phyloP scores from a whole-genome alignment of 2,113 vertebrate species.

The Melospiza georgiana region DNA sequence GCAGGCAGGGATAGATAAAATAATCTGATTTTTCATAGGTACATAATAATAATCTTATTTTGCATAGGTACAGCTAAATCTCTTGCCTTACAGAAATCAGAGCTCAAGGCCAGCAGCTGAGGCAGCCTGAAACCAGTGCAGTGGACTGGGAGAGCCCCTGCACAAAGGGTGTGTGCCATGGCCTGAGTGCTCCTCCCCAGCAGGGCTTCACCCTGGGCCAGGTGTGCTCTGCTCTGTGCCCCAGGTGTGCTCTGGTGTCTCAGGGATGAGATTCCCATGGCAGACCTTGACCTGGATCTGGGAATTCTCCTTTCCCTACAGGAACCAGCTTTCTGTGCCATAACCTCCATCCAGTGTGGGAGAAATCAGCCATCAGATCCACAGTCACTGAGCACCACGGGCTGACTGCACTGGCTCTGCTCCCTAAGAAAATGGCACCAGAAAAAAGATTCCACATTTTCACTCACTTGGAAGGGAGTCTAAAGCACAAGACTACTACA shows the following conservation, averaged over 20 bases:
- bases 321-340: neutral
- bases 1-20: neutral
- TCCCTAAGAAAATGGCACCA: neutral
- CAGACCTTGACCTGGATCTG: neutral
- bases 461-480: neutral
- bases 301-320: neutral
- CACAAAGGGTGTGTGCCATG: rapidly evolving
- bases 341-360: neutral
- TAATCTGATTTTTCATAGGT: neutral
- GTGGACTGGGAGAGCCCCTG: neutral
- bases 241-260: neutral
- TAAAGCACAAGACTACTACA: neutral
- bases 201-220: neutral
- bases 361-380: neutral
- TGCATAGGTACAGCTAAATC: neutral
- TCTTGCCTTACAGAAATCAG: neutral
- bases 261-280: rapidly evolving
- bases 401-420: neutral
- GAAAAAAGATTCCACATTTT: neutral
- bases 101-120: neutral
- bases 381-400: neutral
- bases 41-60: neutral
- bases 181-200: neutral
- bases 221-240: neutral
- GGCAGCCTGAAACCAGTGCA: neutral